These are phyloP conservation scores for Daubentonia madagascariensis DNA, from an alignment of 2,113 vertebrate genomes.

Conservation along the genomic window DNA sequence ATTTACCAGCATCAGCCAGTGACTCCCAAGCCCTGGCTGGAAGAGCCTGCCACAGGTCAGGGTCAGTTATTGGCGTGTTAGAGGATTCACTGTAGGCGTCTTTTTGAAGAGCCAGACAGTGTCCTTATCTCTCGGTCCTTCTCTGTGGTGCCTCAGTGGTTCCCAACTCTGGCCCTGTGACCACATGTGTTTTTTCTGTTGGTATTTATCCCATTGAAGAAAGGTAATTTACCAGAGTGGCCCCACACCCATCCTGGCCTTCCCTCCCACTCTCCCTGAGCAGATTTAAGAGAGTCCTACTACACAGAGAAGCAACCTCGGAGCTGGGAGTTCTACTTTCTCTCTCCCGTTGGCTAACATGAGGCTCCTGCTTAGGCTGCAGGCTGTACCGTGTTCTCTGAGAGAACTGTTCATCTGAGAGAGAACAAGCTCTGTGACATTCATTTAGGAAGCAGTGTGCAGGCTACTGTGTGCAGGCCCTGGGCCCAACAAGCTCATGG, in stretches of 20 bases:
- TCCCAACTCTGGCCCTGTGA: neutral
- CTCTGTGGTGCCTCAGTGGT: neutral
- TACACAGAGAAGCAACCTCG: neutral
- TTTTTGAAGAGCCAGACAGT: neutral
- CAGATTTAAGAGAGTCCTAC: neutral
- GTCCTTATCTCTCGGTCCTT: neutral
- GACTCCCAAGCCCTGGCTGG: neutral
- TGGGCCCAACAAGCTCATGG: neutral
- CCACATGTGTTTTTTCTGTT: neutral
- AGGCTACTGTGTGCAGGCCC: neutral
- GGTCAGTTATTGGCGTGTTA: no score
- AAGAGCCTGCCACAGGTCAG: neutral
- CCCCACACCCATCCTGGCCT: neutral
- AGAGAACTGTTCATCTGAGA: no score
- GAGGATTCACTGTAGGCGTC: rapidly evolving
- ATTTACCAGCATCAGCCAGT: neutral
- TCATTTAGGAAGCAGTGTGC: neutral
- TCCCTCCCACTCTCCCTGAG: neutral
- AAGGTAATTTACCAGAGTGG: neutral
- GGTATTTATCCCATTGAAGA: neutral
- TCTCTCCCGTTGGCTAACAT: neutral
- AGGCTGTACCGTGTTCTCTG: neutral
- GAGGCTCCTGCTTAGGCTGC: neutral
- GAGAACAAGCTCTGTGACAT: neutral
- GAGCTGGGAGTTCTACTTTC: neutral